A percentile compares a stretch with the other conserved stretches of the same genome.
phyloP scores from a whole-genome alignment of 2,797 vertebrate species.

The Falco concolor region DNA sequence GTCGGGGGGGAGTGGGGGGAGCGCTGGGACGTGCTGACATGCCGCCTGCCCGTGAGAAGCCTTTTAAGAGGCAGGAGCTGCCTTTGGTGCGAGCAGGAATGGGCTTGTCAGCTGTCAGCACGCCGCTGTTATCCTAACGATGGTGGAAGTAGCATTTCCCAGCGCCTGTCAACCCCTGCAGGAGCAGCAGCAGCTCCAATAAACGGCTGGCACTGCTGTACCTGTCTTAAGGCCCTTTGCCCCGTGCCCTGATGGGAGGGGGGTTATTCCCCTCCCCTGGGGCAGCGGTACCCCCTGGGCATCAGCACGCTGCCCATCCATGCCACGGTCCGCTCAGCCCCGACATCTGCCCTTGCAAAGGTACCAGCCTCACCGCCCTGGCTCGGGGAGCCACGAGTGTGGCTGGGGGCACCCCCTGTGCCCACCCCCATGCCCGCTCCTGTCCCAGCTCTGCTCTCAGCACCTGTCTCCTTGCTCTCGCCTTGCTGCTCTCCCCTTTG shows the following conservation, averaged over 20 bases:
- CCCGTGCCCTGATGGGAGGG: accelerated
- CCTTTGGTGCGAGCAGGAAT: neutral
- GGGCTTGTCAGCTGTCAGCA: neutral
- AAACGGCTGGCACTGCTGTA: accelerated
- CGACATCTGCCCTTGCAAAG: neutral
- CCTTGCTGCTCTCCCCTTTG: neutral
- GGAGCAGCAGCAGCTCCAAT: neutral
- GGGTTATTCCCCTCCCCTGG: neutral
- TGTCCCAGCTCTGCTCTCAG: neutral
- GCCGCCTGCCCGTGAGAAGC: neutral
- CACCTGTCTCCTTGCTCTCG: neutral
- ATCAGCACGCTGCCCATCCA: accelerated
- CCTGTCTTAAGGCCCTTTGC: neutral
- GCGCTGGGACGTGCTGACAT: neutral
- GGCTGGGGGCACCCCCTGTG: neutral
- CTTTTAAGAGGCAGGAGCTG: neutral
- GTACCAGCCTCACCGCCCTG: accelerated
- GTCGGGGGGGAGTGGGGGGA: neutral
- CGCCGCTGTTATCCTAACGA: accelerated
- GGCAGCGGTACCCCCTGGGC: neutral
- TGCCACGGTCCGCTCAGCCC: accelerated
- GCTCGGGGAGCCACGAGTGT: accelerated
- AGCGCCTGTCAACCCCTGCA: neutral
- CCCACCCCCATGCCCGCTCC: neutral
- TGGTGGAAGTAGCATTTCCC: neutral